phyloP scores from a whole-genome alignment of 2,888 invertebrate genomes.

The Luffia ferchaultella region DNA sequence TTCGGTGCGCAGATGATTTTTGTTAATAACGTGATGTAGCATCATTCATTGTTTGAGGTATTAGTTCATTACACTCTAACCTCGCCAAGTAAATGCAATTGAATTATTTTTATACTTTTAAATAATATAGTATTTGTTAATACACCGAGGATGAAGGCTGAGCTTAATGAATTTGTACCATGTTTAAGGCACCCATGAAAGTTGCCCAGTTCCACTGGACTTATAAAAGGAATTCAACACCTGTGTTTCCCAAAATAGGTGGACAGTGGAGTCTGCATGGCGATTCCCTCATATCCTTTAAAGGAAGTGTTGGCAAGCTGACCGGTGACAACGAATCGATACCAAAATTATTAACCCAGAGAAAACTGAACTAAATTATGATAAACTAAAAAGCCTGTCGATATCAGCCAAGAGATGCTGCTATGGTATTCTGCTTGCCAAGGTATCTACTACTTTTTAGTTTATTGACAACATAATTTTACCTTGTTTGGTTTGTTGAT shows the following conservation, averaged over 20 bases:
- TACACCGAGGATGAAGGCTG: neutral
- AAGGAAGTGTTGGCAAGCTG: slow-evolving; percentile 11
- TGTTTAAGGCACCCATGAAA: neutral
- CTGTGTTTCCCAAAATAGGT: slow-evolving; percentile 13
- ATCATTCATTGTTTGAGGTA: slow-evolving; percentile 6
- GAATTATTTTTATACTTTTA: too few relatives aligned
- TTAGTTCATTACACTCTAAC: neutral
- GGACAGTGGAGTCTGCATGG: slow-evolving; percentile 13
- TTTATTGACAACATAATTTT: slow-evolving; percentile 14
- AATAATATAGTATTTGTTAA: neutral
- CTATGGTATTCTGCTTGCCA: slow-evolving; percentile 71
- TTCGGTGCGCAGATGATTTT: neutral
- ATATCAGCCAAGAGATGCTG: slow-evolving; percentile 69
- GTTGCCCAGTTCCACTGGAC: neutral
- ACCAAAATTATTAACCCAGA: slow-evolving; percentile 5
- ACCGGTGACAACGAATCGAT: slow-evolving; percentile 7
- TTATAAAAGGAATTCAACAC: slow-evolving; percentile 8
- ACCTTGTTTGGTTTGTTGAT: slow-evolving; percentile 13
- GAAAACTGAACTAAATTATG: slow-evolving; percentile 4
- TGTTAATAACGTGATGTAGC: neutral
- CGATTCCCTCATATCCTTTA: slow-evolving; percentile 10
- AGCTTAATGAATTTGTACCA: neutral
- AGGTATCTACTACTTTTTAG: slow-evolving; percentile 49
- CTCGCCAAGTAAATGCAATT: neutral
- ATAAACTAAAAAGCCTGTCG: slow-evolving; percentile 35